Base-by-base conservation (phyloP, 92 coral and sea anemone species). In the Pocillopora grandis region DNA sequence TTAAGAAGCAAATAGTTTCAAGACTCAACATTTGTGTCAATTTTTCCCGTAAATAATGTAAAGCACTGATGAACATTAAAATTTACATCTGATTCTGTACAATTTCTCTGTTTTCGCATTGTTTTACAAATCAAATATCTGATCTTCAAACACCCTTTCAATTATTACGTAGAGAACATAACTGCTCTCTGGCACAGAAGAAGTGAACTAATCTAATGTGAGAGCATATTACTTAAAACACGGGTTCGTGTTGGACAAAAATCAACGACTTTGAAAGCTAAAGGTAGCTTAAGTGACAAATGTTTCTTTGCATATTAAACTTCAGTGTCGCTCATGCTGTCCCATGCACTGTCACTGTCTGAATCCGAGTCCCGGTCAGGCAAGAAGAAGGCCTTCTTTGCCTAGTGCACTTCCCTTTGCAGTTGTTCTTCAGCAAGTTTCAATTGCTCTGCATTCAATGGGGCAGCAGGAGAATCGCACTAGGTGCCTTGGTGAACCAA, bases 301-400 rank as follows among this genome's bases (percentile, higher is more conserved):
- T 33, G 77, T 36, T 75, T 75, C 62, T 75, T 36, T 75, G 21
- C 78, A 16, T 75, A 75, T 49, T 75, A 49, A 17, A 49, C 78
- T 75, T 75, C 82, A 78, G 57, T 35, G 23, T 55, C 65, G 65
- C 76, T 80, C 66, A 80, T 68, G 85, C 85, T 68, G 76, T 80
- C 85, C 77, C 85, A 70, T 58, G 85, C 85, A 81, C 69, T 71
- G 78, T 83, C 84, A 82, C 36, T 83, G 87, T 72, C 87, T 62
- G 80, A 84, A 17, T 74, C 87, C 12, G 66, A 75, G 66, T 62
- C 87, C 65, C 76, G 68, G 76, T 84, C 87, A 75, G 87, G 87
- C 81, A 84, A 84, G 87, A 74, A 62, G 65, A 84, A 84, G 81
- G 81, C 87, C 87, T 84, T 75, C 81, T 84, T 75, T 84, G 87